Base-by-base conservation (phyloP, 2,113 vertebrate species). In the Okapia johnstoni region DNA sequence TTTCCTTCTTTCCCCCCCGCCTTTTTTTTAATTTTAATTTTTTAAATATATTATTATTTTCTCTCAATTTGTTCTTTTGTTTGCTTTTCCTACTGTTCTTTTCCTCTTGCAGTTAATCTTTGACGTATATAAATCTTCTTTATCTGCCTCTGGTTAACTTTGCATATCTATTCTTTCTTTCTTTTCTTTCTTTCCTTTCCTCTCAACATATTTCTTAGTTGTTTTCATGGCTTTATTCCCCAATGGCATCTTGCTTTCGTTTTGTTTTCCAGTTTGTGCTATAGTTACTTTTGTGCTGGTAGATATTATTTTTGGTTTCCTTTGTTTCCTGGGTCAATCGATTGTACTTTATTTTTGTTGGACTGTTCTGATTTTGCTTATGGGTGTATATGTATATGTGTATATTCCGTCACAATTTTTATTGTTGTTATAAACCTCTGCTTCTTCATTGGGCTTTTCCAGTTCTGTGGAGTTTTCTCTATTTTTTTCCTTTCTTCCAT, bases 1-100 rank as follows among this genome's bases (percentile, higher is more conserved):
- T n/a, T 66, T 46, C n/a, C 61, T 66, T 66, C 33, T 66, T 63
- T n/a, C 9, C 0, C n/a, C 7, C 1, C 7, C 46, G 2, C 46
- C 5, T 8, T 19, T n/a, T n/a, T 63, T 66, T 19, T n/a, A 19
- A 66, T 19, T n/a, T 66, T n/a, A 66, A n/a, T 66, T 66, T 66
- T 63, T 66, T 2, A 0, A 66, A 19, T 63, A n/a, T 63, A 63
- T n/a, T 63, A 63, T 33, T 19, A 33, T 5, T 66, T n/a, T 63
- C n/a, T 66, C 33, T 66, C 61, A 66, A 10, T 66, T n/a, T n/a
- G n/a, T n/a, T 66, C 33, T 30, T 66, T 66, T 63, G 61, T n/a
- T 63, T 66, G 30, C 2, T 17, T n/a, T n/a, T 66, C 33, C 61
- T 66, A 66, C 16, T 66, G 16, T 2, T 9, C 61, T 66, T 66